Evolutionary conservation across 2,888 invertebrate species (phyloP), one percentile per base, ranked within the genome.

Genomic region (Protodeltote pygarga): DNA sequence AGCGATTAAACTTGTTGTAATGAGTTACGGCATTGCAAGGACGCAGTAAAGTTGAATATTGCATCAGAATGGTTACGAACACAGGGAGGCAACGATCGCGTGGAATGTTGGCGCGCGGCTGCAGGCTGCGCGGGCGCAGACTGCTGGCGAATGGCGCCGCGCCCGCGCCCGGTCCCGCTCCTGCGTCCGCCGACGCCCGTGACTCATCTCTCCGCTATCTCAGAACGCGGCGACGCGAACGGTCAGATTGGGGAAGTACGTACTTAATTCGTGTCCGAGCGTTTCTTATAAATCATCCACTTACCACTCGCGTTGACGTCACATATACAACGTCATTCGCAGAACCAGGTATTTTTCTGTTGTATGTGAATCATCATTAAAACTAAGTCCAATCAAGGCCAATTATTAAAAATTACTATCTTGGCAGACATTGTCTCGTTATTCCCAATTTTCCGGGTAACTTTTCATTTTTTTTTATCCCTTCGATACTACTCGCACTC

Each of bases 1-100:
- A 75, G 72, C 86, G 79, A 85, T 87, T 87, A 84, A 85, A 85
- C 83, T 85, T 82, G 89, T 89, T 87, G 83, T 87, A 88, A 89
- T 87, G 89, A 91, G 90, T 92, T 91, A 91, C 90, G 90, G 90
- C 91, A 91, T 90, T 91, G 91, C 91, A 92, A 92, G 91, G 90
- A 91, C 90, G 90, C 89, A 84, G 88, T 90, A 90, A 89, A 90
- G 89, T 89, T 90, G 89, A 91, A 90, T 90, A 89, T 90, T 91
- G 91, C 90, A 89, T 91, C 90, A 91, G 87, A 86, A 85, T 73
- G 76, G 81, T 80, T 80, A 85, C 81, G 79, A 83, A 73, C 79
- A 75, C 77, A 71, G 81, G 85, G 83, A 90, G 90, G 88, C 89
- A 90, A 90, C 78, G 90, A 61, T 87, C 90, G 84, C 85, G 73